Percentiles rank a stretch among this genome's conserved stretches.
These are phyloP conservation scores for Thaleichthys pacificus DNA, from an alignment of 2,797 vertebrate genomes.

Conservation along the genomic window DNA sequence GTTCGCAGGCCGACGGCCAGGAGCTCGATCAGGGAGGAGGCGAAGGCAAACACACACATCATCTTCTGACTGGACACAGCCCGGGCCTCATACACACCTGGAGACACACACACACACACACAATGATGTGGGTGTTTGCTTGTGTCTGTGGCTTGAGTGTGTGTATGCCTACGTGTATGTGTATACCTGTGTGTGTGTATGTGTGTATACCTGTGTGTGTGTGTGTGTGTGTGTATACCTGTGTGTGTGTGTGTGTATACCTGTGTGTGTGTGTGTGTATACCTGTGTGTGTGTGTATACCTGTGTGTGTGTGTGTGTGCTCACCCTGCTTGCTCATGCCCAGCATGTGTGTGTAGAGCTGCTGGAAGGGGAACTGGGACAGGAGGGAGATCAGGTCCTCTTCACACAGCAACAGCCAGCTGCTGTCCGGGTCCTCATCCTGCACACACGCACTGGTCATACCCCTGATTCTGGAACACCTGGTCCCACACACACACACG, in stretches of 20 bases:
- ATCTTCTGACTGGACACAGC: slow-evolving; percentile 91
- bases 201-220: not conserved
- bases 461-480: not conserved
- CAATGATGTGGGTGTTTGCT: not conserved
- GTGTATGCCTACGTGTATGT: too few species aligned
- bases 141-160: too few species aligned
- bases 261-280: not conserved
- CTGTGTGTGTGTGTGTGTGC: not conserved
- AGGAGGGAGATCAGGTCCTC: slow-evolving; percentile 90
- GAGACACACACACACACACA: not conserved
- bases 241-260: too few species aligned
- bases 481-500: not conserved
- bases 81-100: slow-evolving; percentile 88
- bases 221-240: slow-evolving; percentile 80
- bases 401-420: slow-evolving; percentile 92
- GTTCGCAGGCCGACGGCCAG: slow-evolving; percentile 90
- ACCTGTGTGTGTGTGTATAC: too few species aligned
- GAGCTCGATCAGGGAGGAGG: slow-evolving; percentile 90
- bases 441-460: slow-evolving; percentile 48
- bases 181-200: not conserved
- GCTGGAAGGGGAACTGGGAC: slow-evolving; percentile 94
- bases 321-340: slow-evolving; percentile 87
- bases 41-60: slow-evolving; percentile 96
- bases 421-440: slow-evolving; percentile 96
- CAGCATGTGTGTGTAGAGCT: slow-evolving; percentile 93